phyloP scores from a whole-genome alignment of 2,797 vertebrate genomes.

The Coendou prehensilis region DNA sequence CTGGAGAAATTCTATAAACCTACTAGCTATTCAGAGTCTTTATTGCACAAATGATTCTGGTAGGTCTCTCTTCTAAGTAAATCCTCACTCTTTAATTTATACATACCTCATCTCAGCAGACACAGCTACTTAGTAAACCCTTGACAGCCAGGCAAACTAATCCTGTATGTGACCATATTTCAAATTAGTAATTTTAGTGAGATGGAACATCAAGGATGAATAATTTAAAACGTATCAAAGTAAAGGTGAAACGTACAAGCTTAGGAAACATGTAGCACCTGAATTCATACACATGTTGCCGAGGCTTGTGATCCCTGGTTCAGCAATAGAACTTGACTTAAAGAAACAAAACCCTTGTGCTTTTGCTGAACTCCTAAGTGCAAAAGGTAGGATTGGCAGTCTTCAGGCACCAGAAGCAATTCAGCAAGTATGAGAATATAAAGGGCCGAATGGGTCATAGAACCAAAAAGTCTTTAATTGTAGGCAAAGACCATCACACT shows the following conservation, averaged over 20 bases:
- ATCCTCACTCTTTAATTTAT: slow-evolving; percentile 78
- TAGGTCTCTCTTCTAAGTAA: slow-evolving; percentile 74
- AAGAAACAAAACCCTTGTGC: background rate
- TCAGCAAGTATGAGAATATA: background rate
- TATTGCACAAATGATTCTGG: slow-evolving; percentile 82
- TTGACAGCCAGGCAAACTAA: slow-evolving; percentile 74
- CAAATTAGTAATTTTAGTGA: slow-evolving; percentile 76
- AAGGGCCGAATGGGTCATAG: background rate
- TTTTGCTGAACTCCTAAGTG: background rate
- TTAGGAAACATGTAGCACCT: slow-evolving; percentile 49
- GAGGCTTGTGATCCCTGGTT: slow-evolving; percentile 45
- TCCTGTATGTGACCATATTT: slow-evolving; percentile 79
- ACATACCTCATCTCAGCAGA: slow-evolving; percentile 76
- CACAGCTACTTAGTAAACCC: slow-evolving; percentile 77
- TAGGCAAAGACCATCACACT: background rate
- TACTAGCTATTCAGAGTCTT: slow-evolving; percentile 83
- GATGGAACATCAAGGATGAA: slow-evolving; percentile 72
- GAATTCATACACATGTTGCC: slow-evolving; percentile 60
- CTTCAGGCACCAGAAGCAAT: background rate
- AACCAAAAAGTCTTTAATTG: background rate
- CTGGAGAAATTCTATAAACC: slow-evolving; percentile 85
- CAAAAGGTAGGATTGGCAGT: background rate
- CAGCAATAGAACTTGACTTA: background rate
- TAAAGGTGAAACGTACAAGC: slow-evolving; percentile 72
- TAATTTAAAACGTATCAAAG: slow-evolving; percentile 78